Conservation (phyloP, 2,113 vertebrate species). For the Andinoacara biseriatus region DNA sequence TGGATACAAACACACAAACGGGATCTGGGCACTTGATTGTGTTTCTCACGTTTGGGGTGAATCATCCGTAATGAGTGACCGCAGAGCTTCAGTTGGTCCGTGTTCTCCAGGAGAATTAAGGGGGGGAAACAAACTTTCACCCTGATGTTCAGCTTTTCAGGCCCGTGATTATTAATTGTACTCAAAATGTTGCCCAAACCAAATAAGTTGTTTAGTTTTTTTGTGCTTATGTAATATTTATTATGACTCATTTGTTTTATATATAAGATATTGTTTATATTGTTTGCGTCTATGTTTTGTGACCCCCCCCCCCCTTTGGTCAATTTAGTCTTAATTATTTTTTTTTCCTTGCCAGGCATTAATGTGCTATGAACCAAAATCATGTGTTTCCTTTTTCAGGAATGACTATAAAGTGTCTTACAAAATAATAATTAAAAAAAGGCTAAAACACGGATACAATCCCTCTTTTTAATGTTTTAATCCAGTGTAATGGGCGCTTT, state of each 20-base stretch:
- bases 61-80: conserved; percentile 41
- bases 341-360: conserved; percentile 61
- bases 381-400: conserved; percentile 66
- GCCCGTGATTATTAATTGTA: conserved; percentile 32
- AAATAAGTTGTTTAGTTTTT: conserved; percentile 74
- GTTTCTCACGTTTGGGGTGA: conserved; percentile 42
- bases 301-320: neutral
- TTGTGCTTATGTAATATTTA: conserved; percentile 82
- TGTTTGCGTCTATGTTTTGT: conserved; percentile 58
- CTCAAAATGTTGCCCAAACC: conserved; percentile 64
- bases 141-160: conserved; percentile 33
- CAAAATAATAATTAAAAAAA: conserved; percentile 64
- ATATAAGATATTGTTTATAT: conserved; percentile 79
- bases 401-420: conserved; percentile 77
- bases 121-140: neutral
- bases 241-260: conserved; percentile 81
- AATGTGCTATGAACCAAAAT: conserved; percentile 79
- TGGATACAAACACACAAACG: neutral
- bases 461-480: conserved; percentile 61
- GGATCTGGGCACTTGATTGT: neutral
- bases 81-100: conserved; percentile 27
- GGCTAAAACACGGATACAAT: conserved; percentile 51
- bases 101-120: conserved; percentile 28
- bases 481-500: conserved; percentile 49
- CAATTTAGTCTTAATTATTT: conserved; percentile 70